These are phyloP conservation scores for Dolichopus griseipennis DNA, from an alignment of 2,888 invertebrate genomes.

Conservation along the genomic window DNA sequence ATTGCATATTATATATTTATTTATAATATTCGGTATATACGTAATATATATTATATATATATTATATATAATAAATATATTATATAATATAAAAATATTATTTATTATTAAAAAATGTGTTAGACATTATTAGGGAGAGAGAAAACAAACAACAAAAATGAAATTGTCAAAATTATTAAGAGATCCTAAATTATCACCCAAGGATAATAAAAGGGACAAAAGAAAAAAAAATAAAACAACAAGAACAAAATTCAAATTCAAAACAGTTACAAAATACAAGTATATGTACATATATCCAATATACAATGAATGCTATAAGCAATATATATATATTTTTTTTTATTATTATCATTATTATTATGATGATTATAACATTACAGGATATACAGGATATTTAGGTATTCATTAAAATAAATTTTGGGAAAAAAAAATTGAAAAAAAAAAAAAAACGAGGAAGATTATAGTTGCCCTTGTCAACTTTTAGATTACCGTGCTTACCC, in stretches of 20 bases:
- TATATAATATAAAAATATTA: too few relatives aligned
- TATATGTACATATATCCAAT: too few relatives aligned
- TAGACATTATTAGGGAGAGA: neutral
- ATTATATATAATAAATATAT: too few relatives aligned
- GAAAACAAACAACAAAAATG: neutral
- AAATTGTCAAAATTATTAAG: constrained; percentile 1
- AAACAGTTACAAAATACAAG: neutral
- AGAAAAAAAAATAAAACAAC: neutral
- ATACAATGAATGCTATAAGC: neutral
- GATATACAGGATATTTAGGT: neutral
- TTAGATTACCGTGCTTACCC: too few relatives aligned
- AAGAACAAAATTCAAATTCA: neutral
- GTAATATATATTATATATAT: too few relatives aligned
- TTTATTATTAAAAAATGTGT: neutral
- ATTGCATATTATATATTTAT: too few relatives aligned
- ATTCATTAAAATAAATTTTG: neutral
- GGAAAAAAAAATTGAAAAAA: neutral
- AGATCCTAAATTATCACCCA: constrained; percentile 4
- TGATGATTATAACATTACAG: neutral
- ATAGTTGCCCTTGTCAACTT: too few relatives aligned
- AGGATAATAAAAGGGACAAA: constrained; percentile 2
- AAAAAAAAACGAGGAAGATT: too few relatives aligned
- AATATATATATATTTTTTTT: too few relatives aligned
- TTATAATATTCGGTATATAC: too few relatives aligned
- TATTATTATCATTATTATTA: neutral